Base-by-base conservation (phyloP, 2,113 vertebrate species). In the Illadopsis cleaveri region DNA sequence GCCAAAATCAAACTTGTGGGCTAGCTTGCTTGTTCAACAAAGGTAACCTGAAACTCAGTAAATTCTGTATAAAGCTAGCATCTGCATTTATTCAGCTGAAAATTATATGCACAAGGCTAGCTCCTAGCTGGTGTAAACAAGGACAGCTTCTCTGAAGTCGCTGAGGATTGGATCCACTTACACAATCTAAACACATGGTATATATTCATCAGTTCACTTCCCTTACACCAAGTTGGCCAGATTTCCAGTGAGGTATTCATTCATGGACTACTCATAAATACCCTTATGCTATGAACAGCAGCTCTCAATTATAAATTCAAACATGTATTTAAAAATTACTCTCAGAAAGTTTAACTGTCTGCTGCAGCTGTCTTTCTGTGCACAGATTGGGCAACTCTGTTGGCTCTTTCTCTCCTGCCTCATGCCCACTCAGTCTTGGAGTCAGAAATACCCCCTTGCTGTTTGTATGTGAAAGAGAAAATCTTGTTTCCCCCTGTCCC, bases 101-200 rank as follows among this genome's bases (percentile, higher is more conserved):
- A 95, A 93, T 88, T 84, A 86, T 15, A 93, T 90, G 93, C 92
- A 81, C 28, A 19, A 81, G 64, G 56, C 60, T 54, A 92, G 56
- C 40, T 94, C 58, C 85, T 94, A 56, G 85, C 51, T 90, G 93
- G 75, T 96, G 90, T 95, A 96, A 97, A 96, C 93, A 94, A 77
- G 75, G 60, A 81, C 20, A 70, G 60, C 47, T 80, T 69, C 76
- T 80, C 91, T 90, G 78, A 90, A 93, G 92, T 88, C 12, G 10
- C 71, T 66, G 79, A 88, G 82, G 88, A 86, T 79, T 90, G 58
- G 58, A 80, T 82, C 35, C 50, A 54, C 79, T 96, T 66, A 87
- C 47, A 73, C 62, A 54, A 66, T 84, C 58, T 71, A 93, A 96
- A 77, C 75, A 93, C 62, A 86, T 89, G 90, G 64, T 73, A 90